Conservation (phyloP, 2,888 invertebrate species). For the Tipula unca region DNA sequence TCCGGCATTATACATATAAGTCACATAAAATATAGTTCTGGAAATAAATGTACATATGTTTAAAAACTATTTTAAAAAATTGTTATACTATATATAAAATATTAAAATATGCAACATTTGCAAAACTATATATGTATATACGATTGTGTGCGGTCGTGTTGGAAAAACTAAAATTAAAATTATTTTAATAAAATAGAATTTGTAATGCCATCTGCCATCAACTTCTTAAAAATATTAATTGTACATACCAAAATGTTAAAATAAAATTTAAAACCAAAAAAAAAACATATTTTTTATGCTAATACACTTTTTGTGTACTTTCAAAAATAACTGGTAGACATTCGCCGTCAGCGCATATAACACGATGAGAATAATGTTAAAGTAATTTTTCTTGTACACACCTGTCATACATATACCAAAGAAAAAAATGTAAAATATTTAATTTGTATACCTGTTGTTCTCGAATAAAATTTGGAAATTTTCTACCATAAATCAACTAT, state of each 20-base stretch:
- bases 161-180: not conserved
- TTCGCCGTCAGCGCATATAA: not conserved
- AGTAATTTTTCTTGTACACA: not conserved
- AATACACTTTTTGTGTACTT: not conserved
- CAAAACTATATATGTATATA: not conserved
- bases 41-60: too few species aligned
- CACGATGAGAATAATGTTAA: not conserved
- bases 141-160: not conserved
- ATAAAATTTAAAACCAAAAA: not conserved
- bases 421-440: not conserved
- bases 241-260: not conserved
- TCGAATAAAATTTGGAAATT: not conserved
- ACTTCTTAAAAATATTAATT: not conserved
- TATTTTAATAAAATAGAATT: not conserved
- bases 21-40: too few species aligned
- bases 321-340: not conserved
- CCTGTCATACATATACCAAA: not conserved
- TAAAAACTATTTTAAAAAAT: too few species aligned
- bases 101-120: not conserved
- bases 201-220: slow-evolving; percentile 1
- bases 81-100: too few species aligned
- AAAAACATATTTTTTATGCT: not conserved
- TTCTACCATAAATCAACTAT: not conserved
- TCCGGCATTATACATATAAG: too few species aligned
- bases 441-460: not conserved